Evolutionary conservation across 2,113 vertebrate genomes (phyloP).

Genomic region (Galemys pyrenaicus): DNA sequence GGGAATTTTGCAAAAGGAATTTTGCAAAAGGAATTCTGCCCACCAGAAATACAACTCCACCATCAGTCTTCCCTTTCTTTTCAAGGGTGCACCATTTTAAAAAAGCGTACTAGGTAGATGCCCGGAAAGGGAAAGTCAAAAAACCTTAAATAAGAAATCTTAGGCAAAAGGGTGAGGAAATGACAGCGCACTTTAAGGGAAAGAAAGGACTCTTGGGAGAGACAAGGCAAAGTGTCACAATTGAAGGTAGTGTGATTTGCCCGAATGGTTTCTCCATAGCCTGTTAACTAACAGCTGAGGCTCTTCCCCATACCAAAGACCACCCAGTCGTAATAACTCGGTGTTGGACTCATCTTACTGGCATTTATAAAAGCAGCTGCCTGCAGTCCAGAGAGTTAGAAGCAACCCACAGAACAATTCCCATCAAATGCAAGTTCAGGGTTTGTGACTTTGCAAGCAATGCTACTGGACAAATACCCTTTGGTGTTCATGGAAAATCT

Average conservation of each 20-base stretch:
- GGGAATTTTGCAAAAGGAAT: background rate
- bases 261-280: slow-evolving; percentile 56
- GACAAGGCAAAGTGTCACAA: background rate
- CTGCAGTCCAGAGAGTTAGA: slow-evolving; percentile 27
- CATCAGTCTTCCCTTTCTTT: background rate
- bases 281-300: slow-evolving; percentile 20
- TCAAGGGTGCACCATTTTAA: background rate
- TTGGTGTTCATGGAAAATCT: slow-evolving; percentile 4
- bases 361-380: slow-evolving; percentile 45
- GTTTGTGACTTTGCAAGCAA: background rate
- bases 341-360: background rate
- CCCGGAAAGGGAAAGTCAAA: background rate
- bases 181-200: background rate
- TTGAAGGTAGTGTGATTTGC: slow-evolving; percentile 26
- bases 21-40: background rate
- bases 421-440: slow-evolving; percentile 36
- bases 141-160: background rate
- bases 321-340: slow-evolving; percentile 58
- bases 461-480: background rate
- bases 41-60: background rate
- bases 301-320: slow-evolving; percentile 17
- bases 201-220: background rate
- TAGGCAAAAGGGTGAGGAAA: background rate
- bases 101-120: background rate
- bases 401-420: slow-evolving; percentile 21